These are phyloP conservation scores for Calliphora vicina DNA, from an alignment of 1,140 invertebrate genomes.

Conservation along the genomic window DNA sequence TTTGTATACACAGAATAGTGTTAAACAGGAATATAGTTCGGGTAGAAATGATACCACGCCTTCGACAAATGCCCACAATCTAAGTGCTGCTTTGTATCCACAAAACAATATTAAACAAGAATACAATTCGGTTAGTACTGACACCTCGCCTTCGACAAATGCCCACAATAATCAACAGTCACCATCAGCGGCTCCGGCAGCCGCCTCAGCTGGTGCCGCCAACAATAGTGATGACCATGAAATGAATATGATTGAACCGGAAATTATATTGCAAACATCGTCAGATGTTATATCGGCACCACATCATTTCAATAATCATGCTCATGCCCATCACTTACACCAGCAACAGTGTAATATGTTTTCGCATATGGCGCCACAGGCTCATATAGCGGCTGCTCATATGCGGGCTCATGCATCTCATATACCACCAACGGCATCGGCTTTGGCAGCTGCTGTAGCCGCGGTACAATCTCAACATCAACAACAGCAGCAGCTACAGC, in stretches of 20 bases:
- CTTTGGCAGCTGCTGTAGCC: conserved; percentile 42
- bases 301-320: conserved; percentile 49
- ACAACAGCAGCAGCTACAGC: conserved; percentile 48
- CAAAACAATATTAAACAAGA: conserved; percentile 60
- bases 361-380: conserved; percentile 59
- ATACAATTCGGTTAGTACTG: conserved; percentile 47
- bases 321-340: conserved; percentile 50
- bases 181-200: conserved; percentile 40
- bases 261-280: conserved; percentile 58
- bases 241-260: conserved; percentile 57
- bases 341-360: conserved; percentile 61
- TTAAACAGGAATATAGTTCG: conserved; percentile 58
- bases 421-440: conserved; percentile 42
- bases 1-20: conserved; percentile 56
- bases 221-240: conserved; percentile 51
- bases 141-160: conserved; percentile 45
- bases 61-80: conserved; percentile 45
- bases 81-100: conserved; percentile 54
- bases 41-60: conserved; percentile 41
- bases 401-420: conserved; percentile 48
- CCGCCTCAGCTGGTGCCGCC: not conserved
- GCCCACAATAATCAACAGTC: conserved; percentile 45
- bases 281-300: conserved; percentile 55
- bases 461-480: conserved; percentile 46
- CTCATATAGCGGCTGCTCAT: conserved; percentile 52